Evolutionary conservation across 30 jellyfish, hydroid and myxozoan genomes (phyloP).

Genomic region (Hydra vulgaris): DNA sequence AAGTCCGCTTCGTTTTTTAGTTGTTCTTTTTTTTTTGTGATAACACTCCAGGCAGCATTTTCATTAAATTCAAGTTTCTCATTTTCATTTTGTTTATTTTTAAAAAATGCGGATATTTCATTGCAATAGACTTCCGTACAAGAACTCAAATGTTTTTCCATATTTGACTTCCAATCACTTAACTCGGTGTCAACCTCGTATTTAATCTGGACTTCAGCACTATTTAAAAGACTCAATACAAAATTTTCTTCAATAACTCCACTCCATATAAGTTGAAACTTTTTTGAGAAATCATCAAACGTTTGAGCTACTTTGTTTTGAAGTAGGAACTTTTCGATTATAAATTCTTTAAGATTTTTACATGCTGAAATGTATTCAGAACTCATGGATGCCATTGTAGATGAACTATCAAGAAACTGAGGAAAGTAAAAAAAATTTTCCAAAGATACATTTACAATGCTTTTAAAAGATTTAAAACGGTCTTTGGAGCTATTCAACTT

Average conservation of each 20-base stretch:
- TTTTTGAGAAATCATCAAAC: background rate
- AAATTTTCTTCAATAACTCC: conserved; percentile 15
- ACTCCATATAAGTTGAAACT: background rate
- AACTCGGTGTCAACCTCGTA: conserved; percentile 2
- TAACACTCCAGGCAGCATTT: background rate
- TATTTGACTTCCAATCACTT: conserved; percentile 3
- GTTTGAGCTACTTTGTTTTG: background rate
- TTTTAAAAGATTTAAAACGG: conserved; percentile 9
- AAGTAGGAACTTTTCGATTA: background rate
- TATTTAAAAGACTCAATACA: background rate
- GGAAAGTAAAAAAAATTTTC: conserved; percentile 8
- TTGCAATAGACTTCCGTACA: background rate
- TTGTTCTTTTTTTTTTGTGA: background rate
- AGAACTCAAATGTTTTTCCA: background rate
- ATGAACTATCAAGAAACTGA: conserved; percentile 1
- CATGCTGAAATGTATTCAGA: background rate
- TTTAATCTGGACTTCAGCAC: background rate
- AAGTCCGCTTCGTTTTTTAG: background rate
- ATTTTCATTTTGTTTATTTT: background rate
- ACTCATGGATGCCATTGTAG: conserved; percentile 6
- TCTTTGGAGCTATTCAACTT: background rate
- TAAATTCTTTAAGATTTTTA: background rate
- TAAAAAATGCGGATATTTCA: background rate
- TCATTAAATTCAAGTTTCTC: background rate
- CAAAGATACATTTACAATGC: background rate